Percentiles rank a stretch among this genome's conserved stretches.
These are phyloP conservation scores for Pitta sordida DNA, from an alignment of 2,113 vertebrate species.

Conservation along the genomic window DNA sequence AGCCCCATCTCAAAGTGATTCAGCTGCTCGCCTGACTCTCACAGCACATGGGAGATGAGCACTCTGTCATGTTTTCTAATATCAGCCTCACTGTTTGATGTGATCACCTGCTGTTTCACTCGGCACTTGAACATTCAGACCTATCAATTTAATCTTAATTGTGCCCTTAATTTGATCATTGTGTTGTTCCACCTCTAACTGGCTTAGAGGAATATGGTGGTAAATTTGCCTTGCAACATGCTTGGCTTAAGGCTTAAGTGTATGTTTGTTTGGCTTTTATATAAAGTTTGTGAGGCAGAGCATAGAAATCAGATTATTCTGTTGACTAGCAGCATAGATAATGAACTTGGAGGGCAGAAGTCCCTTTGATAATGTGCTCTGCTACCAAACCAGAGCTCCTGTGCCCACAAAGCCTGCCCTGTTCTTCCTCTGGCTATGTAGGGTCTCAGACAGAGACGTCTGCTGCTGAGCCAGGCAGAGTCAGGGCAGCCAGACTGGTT, in stretches of 20 bases:
- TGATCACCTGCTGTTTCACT: slow-evolving; percentile 13
- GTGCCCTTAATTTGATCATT: slow-evolving; percentile 44
- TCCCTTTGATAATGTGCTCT: neutral
- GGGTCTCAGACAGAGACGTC: neutral
- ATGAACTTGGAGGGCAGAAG: neutral
- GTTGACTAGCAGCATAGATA: neutral
- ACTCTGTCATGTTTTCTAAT: slow-evolving; percentile 12
- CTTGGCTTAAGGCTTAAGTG: neutral
- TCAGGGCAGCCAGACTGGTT: neutral
- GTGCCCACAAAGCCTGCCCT: neutral
- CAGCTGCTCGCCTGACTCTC: neutral
- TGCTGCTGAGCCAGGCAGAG: neutral
- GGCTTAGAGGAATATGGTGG: neutral
- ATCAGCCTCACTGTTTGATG: slow-evolving; percentile 8
- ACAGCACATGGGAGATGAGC: slow-evolving; percentile 1
- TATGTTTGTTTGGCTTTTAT: neutral
- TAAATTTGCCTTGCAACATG: neutral
- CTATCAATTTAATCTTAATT: slow-evolving; percentile 55
- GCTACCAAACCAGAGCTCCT: neutral
- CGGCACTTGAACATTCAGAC: slow-evolving; percentile 13
- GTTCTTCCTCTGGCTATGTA: neutral
- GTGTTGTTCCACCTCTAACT: slow-evolving; percentile 19
- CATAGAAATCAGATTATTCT: neutral
- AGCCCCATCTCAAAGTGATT: neutral
- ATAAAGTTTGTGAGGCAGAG: neutral